Conservation (phyloP, 30 jellyfish, hydroid and myxozoan genomes). For the Turritopsis rubra region DNA sequence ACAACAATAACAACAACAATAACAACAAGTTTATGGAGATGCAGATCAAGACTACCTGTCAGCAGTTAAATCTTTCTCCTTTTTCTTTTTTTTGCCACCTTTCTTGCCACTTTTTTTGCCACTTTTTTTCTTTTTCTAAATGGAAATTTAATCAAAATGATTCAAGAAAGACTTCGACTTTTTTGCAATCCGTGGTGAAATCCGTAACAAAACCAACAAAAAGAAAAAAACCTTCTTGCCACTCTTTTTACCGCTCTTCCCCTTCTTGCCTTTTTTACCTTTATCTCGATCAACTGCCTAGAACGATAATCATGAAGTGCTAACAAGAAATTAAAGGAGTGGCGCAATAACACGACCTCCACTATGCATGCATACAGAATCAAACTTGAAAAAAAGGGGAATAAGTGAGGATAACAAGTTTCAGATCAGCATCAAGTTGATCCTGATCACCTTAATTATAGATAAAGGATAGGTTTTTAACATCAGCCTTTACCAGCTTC, state of each 20-base stretch:
- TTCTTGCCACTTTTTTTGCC: constrained; percentile 78
- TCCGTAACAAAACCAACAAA: too few species aligned
- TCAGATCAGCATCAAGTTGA: too few species aligned
- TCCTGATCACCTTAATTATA: too few species aligned
- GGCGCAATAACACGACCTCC: too few species aligned
- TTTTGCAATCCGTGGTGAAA: too few species aligned
- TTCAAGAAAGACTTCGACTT: too few species aligned
- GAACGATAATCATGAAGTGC: not conserved
- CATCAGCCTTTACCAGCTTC: constrained; percentile 44
- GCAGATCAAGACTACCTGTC: constrained; percentile 55
- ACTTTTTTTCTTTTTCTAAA: constrained; percentile 33
- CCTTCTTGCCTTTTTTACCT: constrained; percentile 87
- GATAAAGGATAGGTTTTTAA: not conserved
- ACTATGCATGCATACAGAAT: too few species aligned
- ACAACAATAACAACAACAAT: too few species aligned
- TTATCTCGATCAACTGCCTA: constrained; percentile 93
- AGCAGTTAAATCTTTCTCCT: constrained; percentile 88
- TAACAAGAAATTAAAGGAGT: not conserved
- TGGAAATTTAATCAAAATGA: too few species aligned
- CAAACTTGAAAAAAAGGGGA: too few species aligned
- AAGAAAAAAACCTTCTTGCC: constrained; percentile 95
- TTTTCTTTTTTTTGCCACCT: constrained; percentile 75
- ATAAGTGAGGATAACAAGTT: too few species aligned
- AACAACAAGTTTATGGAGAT: too few species aligned
- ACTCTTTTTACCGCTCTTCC: constrained; percentile 85